These are phyloP conservation scores for Rattus norvegicus DNA, from an alignment of 2,113 vertebrate species.

Conservation along the genomic window GRCr8 NC_086021.1:131029001-131029500, in stretches of 20 bases:
- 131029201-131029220: background rate
- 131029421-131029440: background rate
- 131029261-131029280: background rate
- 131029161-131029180: background rate
- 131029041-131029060: background rate
- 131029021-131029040: background rate
- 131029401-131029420: background rate
- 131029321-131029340: background rate
- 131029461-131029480: background rate
- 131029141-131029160: background rate
- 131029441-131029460: background rate
- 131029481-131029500: conserved; percentile 17
- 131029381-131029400: background rate
- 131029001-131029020: background rate
- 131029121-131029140: background rate
- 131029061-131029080: background rate
- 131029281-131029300: background rate
- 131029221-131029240: background rate
- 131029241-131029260: background rate
- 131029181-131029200: background rate
- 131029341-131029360: too few relatives aligned
- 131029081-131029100: background rate
- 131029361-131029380: background rate
- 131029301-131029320: background rate
- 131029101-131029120: background rate